Evolutionary conservation across 2,888 invertebrate genomes (phyloP).

Genomic region (Drosophila diplacantha): DNA sequence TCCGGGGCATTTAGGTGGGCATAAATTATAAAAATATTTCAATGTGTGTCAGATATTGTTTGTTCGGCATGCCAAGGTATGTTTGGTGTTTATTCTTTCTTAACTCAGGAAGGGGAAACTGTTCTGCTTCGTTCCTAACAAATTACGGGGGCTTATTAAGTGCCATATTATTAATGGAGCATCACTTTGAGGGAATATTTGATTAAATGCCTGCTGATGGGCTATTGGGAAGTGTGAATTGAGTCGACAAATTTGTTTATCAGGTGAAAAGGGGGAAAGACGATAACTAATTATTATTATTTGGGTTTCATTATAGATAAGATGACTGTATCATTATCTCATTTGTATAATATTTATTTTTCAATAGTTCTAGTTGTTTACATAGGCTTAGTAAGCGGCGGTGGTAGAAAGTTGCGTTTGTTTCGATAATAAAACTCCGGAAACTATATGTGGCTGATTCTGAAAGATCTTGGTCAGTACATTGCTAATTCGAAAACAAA

Average conservation of each 20-base stretch:
- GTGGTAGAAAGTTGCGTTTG: too few relatives aligned
- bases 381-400: too few relatives aligned
- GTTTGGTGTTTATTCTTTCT: slow-evolving; percentile 33
- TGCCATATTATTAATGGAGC: slow-evolving; percentile 56
- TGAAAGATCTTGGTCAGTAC: too few relatives aligned
- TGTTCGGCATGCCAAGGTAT: slow-evolving; percentile 61
- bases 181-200: slow-evolving; percentile 21
- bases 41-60: slow-evolving; percentile 64
- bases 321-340: too few relatives aligned
- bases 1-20: slow-evolving; percentile 52
- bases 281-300: too few relatives aligned
- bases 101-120: slow-evolving; percentile 3
- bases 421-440: too few relatives aligned
- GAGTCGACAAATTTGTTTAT: slow-evolving; percentile 6
- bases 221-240: slow-evolving; percentile 21
- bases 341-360: background rate
- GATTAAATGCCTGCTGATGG: slow-evolving; percentile 47
- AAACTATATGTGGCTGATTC: too few relatives aligned
- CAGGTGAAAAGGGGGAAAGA: background rate
- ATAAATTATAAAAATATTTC: slow-evolving; percentile 69
- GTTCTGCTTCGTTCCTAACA: slow-evolving; percentile 59
- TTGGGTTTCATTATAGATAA: too few relatives aligned
- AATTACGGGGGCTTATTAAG: slow-evolving; percentile 61
- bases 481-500: too few relatives aligned
- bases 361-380: too few relatives aligned